Base-by-base conservation (phyloP, 2,888 invertebrate species). In the Volucella zonaria region DNA sequence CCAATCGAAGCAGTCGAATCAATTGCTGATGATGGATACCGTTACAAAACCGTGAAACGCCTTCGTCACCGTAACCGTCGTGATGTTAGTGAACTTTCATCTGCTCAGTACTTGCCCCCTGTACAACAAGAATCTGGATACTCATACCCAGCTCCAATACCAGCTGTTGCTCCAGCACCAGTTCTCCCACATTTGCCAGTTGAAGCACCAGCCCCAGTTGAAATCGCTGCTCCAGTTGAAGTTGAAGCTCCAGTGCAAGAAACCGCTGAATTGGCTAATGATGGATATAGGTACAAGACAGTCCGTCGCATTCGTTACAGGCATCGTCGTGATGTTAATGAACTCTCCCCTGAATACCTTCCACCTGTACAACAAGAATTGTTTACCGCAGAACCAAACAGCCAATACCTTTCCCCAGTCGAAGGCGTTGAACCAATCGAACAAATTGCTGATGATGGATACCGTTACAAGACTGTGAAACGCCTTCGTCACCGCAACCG, bases 71-170 rank as follows among this genome's bases (percentile, higher is more conserved):
- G 88, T 10, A 68, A 77, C 38, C 87, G 87, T 58, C 87, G 87
- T 51, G 87, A 87, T 78, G 87, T 87, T 2, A 87, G 49, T 14
- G 87, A 87, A 45, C 56, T 87, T 0, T 59, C 75, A n/a, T 59
- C 31, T 64, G 73, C 14, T 61, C 67, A 23, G 70, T 59, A 59
- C 11, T 78, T 42, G 45, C 58, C 89, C 75, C 64, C 64, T 11
- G 49, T 89, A 74, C 56, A 59, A 18, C 89, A 90, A 6, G 90
- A 90, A 68, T 73, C 66, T 38, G 67, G 73, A 14, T 79, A 76
- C 31, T 49, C 71, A 3, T 71, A 78, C 8, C 64, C 62, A 10
- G 62, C 64, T n/a, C 61, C 66, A 54, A 61, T 40, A 23, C 38
- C 73, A 58, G n/a, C 58, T 4, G 64, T 31, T 6, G 47, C 43